phyloP scores from a whole-genome alignment of 2,113 vertebrate species.

The Henicopernis longicauda region DNA sequence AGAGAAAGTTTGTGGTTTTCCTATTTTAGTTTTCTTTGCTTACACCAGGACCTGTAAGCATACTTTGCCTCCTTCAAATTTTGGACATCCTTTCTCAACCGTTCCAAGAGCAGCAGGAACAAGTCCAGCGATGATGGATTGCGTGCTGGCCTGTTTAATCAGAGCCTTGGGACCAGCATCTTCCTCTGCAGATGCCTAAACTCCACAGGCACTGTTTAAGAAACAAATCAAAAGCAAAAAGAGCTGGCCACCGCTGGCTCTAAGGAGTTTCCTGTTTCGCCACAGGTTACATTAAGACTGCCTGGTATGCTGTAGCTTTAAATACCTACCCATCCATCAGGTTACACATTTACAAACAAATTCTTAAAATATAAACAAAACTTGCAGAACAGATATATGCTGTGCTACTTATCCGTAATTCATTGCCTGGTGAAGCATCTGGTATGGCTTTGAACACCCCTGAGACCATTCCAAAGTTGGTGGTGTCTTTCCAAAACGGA shows the following conservation, averaged over 20 bases:
- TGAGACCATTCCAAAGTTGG: background rate
- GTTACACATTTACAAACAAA: background rate
- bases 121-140: background rate
- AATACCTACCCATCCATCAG: background rate
- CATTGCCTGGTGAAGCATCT: background rate
- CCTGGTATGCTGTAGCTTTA: background rate
- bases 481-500: background rate
- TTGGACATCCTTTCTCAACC: background rate
- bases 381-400: background rate
- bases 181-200: background rate
- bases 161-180: background rate
- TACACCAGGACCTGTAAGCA: background rate
- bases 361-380: background rate
- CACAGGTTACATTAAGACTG: background rate
- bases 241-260: background rate
- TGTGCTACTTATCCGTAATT: background rate
- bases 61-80: background rate
- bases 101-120: background rate
- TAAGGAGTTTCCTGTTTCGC: background rate
- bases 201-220: background rate
- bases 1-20: background rate
- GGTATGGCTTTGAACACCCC: background rate
- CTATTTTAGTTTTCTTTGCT: background rate
- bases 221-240: background rate
- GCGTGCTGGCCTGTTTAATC: background rate